These are phyloP conservation scores for Julus scandinavius DNA, from an alignment of 2,888 invertebrate species.

Conservation along the genomic window DNA sequence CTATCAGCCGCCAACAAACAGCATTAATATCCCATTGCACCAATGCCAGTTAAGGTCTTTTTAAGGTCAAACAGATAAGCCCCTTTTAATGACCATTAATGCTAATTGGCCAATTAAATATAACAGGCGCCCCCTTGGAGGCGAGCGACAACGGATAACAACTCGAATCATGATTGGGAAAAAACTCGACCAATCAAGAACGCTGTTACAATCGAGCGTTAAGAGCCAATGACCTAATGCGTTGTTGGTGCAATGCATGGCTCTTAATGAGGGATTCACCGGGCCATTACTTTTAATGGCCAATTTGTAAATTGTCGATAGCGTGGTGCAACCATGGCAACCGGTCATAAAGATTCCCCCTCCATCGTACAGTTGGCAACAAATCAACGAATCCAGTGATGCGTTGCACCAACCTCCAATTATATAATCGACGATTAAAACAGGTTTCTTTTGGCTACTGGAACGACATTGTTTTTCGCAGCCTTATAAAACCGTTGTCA, in stretches of 20 bases:
- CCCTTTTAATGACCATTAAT: not conserved
- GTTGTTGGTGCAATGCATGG: constrained; percentile 25
- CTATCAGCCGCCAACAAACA: not conserved
- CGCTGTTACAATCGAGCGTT: not conserved
- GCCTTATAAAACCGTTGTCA: no score
- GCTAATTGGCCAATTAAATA: constrained; percentile 22
- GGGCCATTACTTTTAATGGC: constrained; percentile 27
- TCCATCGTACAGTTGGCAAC: not conserved
- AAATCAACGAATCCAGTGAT: not conserved
- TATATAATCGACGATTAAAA: not conserved
- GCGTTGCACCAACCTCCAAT: not conserved
- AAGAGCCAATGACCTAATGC: constrained; percentile 14
- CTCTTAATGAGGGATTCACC: constrained; percentile 27
- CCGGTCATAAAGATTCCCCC: not conserved
- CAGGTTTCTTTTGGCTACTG: not conserved
- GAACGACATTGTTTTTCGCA: not conserved
- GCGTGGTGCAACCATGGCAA: constrained; percentile 25
- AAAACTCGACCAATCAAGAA: not conserved
- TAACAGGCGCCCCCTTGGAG: not conserved
- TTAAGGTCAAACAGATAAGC: constrained; percentile 25
- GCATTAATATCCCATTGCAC: not conserved
- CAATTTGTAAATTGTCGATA: constrained; percentile 29
- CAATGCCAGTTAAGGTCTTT: constrained; percentile 28
- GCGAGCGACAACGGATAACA: constrained; percentile 3
- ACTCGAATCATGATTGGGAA: constrained; percentile 4